A percentile compares a stretch with the other conserved stretches of the same genome.
phyloP scores from a whole-genome alignment of 2,888 invertebrate genomes.

The Limnephilus auricula region DNA sequence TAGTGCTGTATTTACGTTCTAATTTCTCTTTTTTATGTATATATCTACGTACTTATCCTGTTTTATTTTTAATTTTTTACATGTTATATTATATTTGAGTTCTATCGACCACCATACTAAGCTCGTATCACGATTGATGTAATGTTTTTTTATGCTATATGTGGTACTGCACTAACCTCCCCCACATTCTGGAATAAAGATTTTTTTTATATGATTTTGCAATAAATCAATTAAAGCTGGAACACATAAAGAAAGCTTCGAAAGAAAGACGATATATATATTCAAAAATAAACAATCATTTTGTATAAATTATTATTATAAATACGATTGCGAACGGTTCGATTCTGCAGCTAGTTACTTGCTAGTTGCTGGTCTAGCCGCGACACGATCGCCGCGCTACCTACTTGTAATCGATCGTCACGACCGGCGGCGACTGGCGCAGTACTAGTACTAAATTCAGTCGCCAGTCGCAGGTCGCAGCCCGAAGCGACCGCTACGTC shows the following conservation, averaged over 20 bases:
- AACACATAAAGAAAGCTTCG: neutral
- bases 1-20: too few relatives aligned
- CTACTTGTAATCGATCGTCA: neutral
- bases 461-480: constrained; percentile 31
- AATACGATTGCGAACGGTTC: neutral
- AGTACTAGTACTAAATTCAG: neutral
- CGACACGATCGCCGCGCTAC: constrained; percentile 2
- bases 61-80: too few relatives aligned
- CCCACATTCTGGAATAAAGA: too few relatives aligned
- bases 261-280: neutral
- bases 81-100: too few relatives aligned
- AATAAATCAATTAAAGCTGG: neutral
- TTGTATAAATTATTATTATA: neutral
- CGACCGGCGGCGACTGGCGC: neutral
- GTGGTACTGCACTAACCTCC: too few relatives aligned
- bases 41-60: too few relatives aligned
- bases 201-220: neutral
- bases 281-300: neutral
- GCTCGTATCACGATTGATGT: too few relatives aligned
- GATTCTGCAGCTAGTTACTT: neutral
- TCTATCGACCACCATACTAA: too few relatives aligned
- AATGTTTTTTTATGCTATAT: too few relatives aligned
- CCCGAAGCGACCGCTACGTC: neutral
- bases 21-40: too few relatives aligned
- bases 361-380: neutral